Evolutionary conservation across 2,113 vertebrate genomes (phyloP).

Genomic region (Corydoras sp.): DNA sequence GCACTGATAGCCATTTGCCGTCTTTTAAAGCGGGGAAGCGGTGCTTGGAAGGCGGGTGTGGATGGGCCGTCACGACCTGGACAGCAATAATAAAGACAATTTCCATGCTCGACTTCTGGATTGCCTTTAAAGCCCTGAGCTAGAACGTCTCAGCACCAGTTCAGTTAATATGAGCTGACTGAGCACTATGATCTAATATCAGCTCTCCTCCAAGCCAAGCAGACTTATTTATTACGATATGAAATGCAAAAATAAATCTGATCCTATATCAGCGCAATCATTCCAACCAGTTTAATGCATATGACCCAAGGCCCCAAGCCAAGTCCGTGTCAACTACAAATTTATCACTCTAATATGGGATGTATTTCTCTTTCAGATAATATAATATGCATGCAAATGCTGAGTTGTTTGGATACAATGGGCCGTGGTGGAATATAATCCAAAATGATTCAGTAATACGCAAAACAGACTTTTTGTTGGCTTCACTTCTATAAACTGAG

Average conservation of each 20-base stretch:
- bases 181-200: conserved; percentile 15
- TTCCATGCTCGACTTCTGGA: background rate
- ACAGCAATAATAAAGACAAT: background rate
- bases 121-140: background rate
- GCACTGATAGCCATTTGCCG: too few relatives aligned
- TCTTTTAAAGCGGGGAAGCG: too few relatives aligned
- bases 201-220: background rate
- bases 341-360: background rate
- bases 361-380: background rate
- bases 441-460: too few relatives aligned
- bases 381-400: background rate
- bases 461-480: too few relatives aligned
- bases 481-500: too few relatives aligned
- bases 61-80: too few relatives aligned
- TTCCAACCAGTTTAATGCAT: background rate
- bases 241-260: conserved; percentile 12
- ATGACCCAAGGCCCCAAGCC: background rate
- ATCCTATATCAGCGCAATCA: conserved; percentile 6
- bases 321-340: background rate
- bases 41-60: background rate
- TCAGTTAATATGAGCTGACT: conserved; percentile 9
- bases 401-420: too few relatives aligned
- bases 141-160: background rate
- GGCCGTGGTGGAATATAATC: too few relatives aligned
- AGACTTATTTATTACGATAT: conserved; percentile 7